Conservation (phyloP, 2,888 invertebrate genomes). For the Deilephila elpenor region DNA sequence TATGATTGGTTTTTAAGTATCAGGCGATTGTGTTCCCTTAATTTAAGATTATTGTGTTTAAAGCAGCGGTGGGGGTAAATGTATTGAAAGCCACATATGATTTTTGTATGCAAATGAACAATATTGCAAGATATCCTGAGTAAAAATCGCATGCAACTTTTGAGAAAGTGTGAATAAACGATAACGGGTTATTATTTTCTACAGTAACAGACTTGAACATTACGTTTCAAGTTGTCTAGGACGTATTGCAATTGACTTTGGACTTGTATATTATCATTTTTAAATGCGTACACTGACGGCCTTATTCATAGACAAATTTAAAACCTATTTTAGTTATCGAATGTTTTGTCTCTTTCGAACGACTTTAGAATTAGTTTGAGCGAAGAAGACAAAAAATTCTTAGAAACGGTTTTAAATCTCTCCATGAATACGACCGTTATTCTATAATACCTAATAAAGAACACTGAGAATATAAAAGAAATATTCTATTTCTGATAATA, state of each 20-base stretch:
- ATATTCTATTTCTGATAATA: too few species aligned
- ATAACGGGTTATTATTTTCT: not conserved
- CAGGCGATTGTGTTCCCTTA: not conserved
- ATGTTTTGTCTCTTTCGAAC: too few species aligned
- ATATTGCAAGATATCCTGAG: not conserved
- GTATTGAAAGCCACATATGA: not conserved
- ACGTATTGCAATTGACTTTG: not conserved
- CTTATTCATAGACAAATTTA: too few species aligned
- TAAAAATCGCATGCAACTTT: not conserved
- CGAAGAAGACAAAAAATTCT: too few species aligned
- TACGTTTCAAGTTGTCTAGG: not conserved
- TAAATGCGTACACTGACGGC: too few species aligned
- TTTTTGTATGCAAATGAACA: slow-evolving; percentile 1
- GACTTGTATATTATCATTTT: too few species aligned
- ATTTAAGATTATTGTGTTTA: not conserved
- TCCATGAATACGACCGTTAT: too few species aligned
- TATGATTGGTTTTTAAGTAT: slow-evolving; percentile 60
- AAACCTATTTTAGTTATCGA: too few species aligned
- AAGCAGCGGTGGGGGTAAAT: not conserved
- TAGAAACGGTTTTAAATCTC: too few species aligned
- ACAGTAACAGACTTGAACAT: not conserved
- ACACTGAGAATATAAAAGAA: too few species aligned
- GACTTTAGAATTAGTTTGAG: too few species aligned
- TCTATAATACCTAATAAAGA: too few species aligned
- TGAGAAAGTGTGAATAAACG: slow-evolving; percentile 1